Conservation (phyloP, 1,140 invertebrate species). For the Rhagoletis pomonella region DNA sequence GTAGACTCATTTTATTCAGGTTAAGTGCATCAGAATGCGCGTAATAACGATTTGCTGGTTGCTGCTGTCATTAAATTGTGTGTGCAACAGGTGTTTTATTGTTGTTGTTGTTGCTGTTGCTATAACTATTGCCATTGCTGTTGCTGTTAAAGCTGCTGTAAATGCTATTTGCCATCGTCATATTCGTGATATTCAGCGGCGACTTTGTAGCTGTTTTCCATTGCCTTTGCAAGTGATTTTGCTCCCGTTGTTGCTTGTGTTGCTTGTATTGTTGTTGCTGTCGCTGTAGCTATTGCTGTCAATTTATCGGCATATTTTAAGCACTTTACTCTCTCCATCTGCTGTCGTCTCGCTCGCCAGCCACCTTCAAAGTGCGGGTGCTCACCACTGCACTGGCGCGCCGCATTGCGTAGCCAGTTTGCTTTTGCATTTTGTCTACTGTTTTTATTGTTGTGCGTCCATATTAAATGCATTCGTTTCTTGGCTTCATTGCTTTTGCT, state of each 20-base stretch:
- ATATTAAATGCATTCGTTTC: neutral
- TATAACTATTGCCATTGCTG: too few species aligned
- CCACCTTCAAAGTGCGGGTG: neutral
- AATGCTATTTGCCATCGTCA: too few species aligned
- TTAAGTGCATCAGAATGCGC: constrained; percentile 36
- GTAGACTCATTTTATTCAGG: constrained; percentile 14
- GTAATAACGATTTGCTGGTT: constrained; percentile 13
- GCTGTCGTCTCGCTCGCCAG: too few species aligned
- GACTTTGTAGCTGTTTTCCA: too few species aligned
- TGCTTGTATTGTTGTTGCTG: neutral
- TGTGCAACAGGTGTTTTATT: neutral
- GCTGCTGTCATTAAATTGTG: neutral
- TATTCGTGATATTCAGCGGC: too few species aligned
- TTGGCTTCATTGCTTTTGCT: neutral
- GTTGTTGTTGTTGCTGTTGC: too few species aligned
- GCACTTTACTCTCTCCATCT: too few species aligned
- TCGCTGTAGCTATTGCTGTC: neutral
- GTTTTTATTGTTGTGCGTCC: neutral
- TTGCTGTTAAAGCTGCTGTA: too few species aligned
- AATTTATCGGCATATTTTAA: neutral
- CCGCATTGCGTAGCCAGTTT: too few species aligned
- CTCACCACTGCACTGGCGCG: neutral
- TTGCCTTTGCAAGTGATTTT: too few species aligned
- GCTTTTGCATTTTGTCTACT: neutral
- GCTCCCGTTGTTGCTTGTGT: too few species aligned